phyloP scores from a whole-genome alignment of 2,888 invertebrate species.

The Chesias legatella region DNA sequence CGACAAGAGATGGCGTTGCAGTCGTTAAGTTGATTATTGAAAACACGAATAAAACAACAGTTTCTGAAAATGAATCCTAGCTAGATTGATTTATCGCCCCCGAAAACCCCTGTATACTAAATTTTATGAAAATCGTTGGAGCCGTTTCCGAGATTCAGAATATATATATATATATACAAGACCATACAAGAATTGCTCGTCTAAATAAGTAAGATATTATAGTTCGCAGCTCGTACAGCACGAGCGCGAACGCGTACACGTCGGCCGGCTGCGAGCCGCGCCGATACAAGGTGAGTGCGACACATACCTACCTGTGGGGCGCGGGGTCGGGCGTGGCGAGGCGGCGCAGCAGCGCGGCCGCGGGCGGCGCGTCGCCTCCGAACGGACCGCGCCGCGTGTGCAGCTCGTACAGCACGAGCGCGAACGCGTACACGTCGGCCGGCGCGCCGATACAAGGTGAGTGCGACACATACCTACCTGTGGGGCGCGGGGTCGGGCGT shows the following conservation, averaged over 20 bases:
- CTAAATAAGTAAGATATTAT: no score
- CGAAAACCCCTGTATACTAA: no score
- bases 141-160: no score
- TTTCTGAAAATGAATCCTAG: no score
- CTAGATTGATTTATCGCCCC: no score
- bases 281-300: constrained; percentile 29
- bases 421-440: constrained; percentile 93
- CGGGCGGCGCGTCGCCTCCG: constrained; percentile 84
- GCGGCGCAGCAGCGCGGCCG: constrained; percentile 82
- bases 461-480: constrained; percentile 79
- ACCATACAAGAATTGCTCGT: no score
- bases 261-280: constrained; percentile 90
- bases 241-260: constrained; percentile 92
- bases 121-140: no score
- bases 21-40: no score
- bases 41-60: no score
- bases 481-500: constrained; percentile 70
- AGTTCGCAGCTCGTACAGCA: constrained; percentile 94
- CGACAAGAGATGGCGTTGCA: no score
- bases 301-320: constrained; percentile 82
- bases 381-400: constrained; percentile 93
- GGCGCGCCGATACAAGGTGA: constrained; percentile 58
- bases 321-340: constrained; percentile 76
- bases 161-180: no score
- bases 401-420: constrained; percentile 92